Evolutionary conservation across 2,888 invertebrate species (phyloP).

Genomic region (Endomychus coccineus): DNA sequence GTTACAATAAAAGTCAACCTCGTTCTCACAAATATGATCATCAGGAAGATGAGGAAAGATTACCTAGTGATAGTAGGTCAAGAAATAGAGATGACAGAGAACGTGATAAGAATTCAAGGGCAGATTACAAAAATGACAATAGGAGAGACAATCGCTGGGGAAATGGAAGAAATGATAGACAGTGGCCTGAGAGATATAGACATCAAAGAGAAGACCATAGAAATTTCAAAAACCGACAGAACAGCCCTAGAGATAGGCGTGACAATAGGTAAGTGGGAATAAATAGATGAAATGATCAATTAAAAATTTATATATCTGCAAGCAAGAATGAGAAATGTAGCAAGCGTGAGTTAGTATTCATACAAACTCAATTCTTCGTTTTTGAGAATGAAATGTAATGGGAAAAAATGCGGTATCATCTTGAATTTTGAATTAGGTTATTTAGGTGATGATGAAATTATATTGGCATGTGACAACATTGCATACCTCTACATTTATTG

Average conservation of each 20-base stretch:
- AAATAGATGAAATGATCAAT: not conserved
- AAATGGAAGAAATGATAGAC: constrained; percentile 16
- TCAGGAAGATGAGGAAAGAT: constrained; percentile 13
- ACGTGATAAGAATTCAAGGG: constrained; percentile 10
- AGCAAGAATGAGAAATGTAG: no score
- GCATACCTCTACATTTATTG: no score
- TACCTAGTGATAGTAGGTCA: constrained; percentile 18
- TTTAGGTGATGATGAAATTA: no score
- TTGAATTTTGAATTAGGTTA: no score
- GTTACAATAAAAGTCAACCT: no score
- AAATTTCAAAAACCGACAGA: constrained; percentile 6
- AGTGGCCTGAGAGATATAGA: constrained; percentile 13
- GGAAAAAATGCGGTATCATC: no score
- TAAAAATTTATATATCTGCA: no score
- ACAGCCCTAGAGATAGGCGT: constrained; percentile 14
- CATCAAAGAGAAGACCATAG: constrained; percentile 12
- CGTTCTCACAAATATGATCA: no score
- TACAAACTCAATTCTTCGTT: no score
- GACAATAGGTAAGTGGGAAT: constrained; percentile 1
- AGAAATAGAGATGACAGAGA: constrained; percentile 11
- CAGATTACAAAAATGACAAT: constrained; percentile 11
- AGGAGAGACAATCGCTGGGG: constrained; percentile 11
- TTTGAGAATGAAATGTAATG: no score
- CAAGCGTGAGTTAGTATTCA: no score
- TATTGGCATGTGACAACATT: no score